Evolutionary conservation across 2,113 vertebrate genomes (phyloP), one percentile per base, ranked within the genome.

Genomic region (Leptobrachium ailaonicum): DNA sequence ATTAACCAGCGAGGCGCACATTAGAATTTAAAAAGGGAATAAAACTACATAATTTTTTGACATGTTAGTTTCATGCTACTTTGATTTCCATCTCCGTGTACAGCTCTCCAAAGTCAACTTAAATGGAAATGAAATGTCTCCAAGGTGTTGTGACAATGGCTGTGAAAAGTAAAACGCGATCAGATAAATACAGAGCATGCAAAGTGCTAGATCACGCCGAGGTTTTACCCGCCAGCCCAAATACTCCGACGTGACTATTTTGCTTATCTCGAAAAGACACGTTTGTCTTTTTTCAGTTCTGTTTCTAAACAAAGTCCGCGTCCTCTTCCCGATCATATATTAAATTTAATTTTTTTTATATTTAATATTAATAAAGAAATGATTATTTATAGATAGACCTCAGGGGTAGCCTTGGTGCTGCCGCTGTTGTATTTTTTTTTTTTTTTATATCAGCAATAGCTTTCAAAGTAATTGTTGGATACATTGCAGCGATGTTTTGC

Each of bases 81-180:
- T 54, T 54, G 47, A 54, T 71, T 71, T 54, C 20, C 32, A 32
- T 2, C 41, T 20, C 6, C 10, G 50, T 41, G 41, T 41, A 54
- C 70, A 41, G 47, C 50, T 40, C 70, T 72, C 10, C 32, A 72
- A 20, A 72, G 47, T 9, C 8, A 72, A 56, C 70, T 41, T 41
- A 72, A 72, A 72, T 72, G 47, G n/a, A 72, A 72, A 72, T 72
- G 70, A 40, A 72, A 72, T 13, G 50, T 40, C 70, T 41, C 2
- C 7, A 12, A 53, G 44, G 14, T 50, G n/a, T 9, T 71, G 44
- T 50, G 42, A 71, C 43, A 71, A 50, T 9, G 20, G 54, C 41
- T 54, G n/a, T 40, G 4, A 40, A 64, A 6, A 20, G 3, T 32
- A 40, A 64, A 32, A 64, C 40, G 62, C 62, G 40, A 64, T 64